Percentiles rank a stretch among this genome's conserved stretches.
Conservation (phyloP, 2,113 vertebrate genomes). For the Heteronetta atricapilla region DNA sequence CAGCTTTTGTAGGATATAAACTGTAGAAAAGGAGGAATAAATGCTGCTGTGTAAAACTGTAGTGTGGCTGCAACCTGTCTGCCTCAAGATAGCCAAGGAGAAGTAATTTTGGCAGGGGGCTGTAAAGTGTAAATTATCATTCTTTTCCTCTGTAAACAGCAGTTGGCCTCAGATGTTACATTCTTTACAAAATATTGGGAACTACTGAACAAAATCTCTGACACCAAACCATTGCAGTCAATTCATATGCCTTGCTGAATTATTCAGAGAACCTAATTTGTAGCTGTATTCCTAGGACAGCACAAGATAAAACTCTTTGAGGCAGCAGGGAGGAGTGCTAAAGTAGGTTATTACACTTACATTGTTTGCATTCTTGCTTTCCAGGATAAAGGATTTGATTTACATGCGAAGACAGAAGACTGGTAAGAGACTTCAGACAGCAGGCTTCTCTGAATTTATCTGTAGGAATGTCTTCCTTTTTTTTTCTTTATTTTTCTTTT, state of each 20-base stretch:
- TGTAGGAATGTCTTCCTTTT: not conserved
- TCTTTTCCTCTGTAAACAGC: not conserved
- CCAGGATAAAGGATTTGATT: slow-evolving; percentile 50
- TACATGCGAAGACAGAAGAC: slow-evolving; percentile 58
- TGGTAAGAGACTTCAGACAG: slow-evolving; percentile 58
- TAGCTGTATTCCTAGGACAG: not conserved
- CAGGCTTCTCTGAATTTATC: not conserved
- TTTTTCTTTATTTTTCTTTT: not conserved
- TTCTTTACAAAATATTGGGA: not conserved
- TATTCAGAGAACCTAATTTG: not conserved
- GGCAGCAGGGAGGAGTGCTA: not conserved
- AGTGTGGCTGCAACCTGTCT: not conserved
- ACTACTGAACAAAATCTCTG: not conserved
- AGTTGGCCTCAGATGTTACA: not conserved
- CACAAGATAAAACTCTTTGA: not conserved
- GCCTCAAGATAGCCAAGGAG: not conserved
- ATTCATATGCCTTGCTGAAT: not conserved
- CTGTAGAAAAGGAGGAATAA: not conserved
- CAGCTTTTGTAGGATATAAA: accelerated
- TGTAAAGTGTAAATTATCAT: not conserved
- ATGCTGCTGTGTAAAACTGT: not conserved
- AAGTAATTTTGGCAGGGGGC: not conserved
- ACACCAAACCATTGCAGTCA: not conserved
- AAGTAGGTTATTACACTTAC: not conserved
- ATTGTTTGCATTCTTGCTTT: slow-evolving; percentile 38